Conservation (phyloP, 2,113 vertebrate species). For the Aleadryas rufinucha region DNA sequence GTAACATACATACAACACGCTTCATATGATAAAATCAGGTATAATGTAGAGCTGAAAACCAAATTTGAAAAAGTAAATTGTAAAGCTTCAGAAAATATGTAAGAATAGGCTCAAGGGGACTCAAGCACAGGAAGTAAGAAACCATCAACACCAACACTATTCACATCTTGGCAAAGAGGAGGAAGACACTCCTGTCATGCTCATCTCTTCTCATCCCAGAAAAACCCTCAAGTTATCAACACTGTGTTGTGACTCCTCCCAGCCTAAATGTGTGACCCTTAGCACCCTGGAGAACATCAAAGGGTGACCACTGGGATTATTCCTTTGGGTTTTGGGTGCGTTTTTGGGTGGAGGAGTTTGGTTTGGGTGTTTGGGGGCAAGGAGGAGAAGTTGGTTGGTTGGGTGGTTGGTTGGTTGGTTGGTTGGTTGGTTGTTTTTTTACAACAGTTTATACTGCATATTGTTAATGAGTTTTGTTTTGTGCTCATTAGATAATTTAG, state of each 20-base stretch:
- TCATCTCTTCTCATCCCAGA: not conserved
- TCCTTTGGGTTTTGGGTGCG: not conserved
- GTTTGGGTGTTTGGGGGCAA: accelerated
- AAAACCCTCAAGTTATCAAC: not conserved
- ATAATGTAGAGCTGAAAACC: not conserved
- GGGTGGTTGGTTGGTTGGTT: not conserved
- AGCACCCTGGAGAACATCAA: not conserved
- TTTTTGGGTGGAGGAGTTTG: not conserved
- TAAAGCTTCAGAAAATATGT: not conserved
- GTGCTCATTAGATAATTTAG: not conserved
- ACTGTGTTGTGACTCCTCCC: not conserved
- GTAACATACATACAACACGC: no score
- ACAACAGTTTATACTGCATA: not conserved
- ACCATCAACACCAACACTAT: not conserved
- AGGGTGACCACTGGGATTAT: not conserved
- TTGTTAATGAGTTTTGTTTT: not conserved
- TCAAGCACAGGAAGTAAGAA: not conserved
- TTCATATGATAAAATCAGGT: not conserved
- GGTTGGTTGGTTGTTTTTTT: not conserved
- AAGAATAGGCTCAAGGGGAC: not conserved
- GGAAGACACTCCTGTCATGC: accelerated
- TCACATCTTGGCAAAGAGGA: not conserved
- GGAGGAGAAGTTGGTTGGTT: not conserved
- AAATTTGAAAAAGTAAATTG: not conserved
- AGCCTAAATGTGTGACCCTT: not conserved